A percentile compares a stretch with the other conserved stretches of the same genome.
Evolutionary conservation across 2,113 vertebrate species (phyloP).

Genomic region (Mustela lutreola): DNA sequence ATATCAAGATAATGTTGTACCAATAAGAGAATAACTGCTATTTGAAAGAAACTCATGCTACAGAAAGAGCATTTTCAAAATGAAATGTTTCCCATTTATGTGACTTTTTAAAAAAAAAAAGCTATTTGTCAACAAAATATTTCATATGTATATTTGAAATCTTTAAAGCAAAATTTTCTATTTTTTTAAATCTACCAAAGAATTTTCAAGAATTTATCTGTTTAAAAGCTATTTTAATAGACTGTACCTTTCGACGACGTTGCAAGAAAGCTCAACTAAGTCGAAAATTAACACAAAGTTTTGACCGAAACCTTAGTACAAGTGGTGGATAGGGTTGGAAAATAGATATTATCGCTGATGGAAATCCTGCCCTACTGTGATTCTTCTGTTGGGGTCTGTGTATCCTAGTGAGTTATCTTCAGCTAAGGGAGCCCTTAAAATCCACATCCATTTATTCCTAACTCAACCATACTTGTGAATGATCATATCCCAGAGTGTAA

Average conservation of each 20-base stretch:
- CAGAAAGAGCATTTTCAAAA: slow-evolving; percentile 24
- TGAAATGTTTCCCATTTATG: not conserved
- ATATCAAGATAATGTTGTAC: not conserved
- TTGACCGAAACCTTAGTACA: not conserved
- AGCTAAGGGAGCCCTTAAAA: not conserved
- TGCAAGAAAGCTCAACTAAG: not conserved
- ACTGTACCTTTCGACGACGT: not conserved
- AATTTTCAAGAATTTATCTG: not conserved
- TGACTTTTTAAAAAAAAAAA: not conserved
- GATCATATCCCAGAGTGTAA: not conserved
- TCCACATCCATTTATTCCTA: not conserved
- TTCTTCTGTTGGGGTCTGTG: not conserved
- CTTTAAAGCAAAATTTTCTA: slow-evolving; percentile 10
- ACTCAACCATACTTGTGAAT: not conserved
- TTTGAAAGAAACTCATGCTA: slow-evolving; percentile 8
- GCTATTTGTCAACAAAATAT: not conserved
- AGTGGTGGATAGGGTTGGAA: not conserved
- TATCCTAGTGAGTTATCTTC: not conserved
- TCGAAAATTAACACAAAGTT: slow-evolving; percentile 36
- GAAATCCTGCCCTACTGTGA: not conserved
- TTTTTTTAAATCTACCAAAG: slow-evolving; percentile 36
- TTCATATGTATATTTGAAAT: slow-evolving; percentile 8
- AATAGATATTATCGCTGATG: not conserved
- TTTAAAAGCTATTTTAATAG: slow-evolving; percentile 10
- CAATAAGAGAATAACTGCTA: not conserved